A percentile compares a stretch with the other conserved stretches of the same genome.
phyloP scores from a whole-genome alignment of 2,113 vertebrate species.

The Dendrocopos noguchii region DNA sequence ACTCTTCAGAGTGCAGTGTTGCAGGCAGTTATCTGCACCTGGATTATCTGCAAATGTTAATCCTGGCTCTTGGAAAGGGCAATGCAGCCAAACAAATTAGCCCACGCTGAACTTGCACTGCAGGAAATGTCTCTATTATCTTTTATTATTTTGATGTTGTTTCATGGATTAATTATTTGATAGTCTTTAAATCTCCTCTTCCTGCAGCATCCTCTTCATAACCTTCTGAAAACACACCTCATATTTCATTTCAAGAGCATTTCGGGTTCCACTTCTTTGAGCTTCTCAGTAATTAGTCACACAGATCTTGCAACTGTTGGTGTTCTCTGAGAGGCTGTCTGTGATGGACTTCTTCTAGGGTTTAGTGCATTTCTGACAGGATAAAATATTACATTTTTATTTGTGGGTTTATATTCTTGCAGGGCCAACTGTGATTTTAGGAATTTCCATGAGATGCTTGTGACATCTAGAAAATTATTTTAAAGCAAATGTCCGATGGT shows the following conservation, averaged over 20 bases:
- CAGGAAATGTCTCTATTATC: not conserved
- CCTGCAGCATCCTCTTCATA: not conserved
- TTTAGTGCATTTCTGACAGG: slow-evolving; percentile 59
- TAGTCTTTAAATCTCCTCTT: not conserved
- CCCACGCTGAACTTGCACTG: not conserved
- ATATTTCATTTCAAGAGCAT: slow-evolving; percentile 27
- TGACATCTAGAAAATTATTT: not conserved
- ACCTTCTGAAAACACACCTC: not conserved
- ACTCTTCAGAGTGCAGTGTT: not conserved
- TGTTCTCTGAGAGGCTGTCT: slow-evolving; percentile 3
- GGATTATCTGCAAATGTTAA: not conserved
- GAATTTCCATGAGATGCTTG: not conserved
- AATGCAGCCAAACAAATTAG: not conserved
- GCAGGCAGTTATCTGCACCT: not conserved
- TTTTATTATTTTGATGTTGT: not conserved
- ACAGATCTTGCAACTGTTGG: slow-evolving; percentile 38
- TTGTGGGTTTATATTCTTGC: slow-evolving; percentile 12
- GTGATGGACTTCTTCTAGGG: slow-evolving; percentile 28
- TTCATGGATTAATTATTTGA: not conserved
- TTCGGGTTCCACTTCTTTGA: not conserved
- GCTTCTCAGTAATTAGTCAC: slow-evolving; percentile 14
- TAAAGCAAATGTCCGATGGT: not conserved
- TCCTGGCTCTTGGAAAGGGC: not conserved
- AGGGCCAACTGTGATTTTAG: not conserved
- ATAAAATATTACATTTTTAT: slow-evolving; percentile 23